Base-by-base conservation (phyloP, 2,797 vertebrate species). In the Siniperca obscura region DNA sequence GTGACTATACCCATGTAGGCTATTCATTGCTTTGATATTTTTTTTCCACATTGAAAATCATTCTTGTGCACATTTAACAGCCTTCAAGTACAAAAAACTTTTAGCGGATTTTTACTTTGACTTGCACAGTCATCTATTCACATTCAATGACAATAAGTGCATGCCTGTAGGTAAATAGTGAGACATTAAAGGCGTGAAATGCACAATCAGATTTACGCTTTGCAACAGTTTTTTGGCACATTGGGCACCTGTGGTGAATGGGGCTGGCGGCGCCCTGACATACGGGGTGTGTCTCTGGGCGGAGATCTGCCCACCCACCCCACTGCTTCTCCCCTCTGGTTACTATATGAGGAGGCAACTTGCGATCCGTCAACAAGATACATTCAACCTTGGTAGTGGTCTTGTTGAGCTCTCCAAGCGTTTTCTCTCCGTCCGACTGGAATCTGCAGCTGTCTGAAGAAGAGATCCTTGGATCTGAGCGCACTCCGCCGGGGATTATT, bases 321-420 rank as follows among this genome's bases (percentile, higher is more conserved):
- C 74, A 59, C 83, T 80, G 81, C 83, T 57, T 50, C 80, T 71
- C 61, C 74, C 74, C 74, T 76, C 85, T 85, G 77, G 70, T 81
- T 78, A 82, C 77, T 94, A 94, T 95, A 94, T 94, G 81, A 94
- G 78, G 88, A 89, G 81, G 75, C 70, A 84, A 77, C 80, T 84
- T 59, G 36, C 56, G 40, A 16, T 61, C 25, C 30, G 30, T 80
- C 40, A 71, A 27, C 70, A 25, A 71, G 55, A 55, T 34, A 34
- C 81, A n/a, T 52, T 22, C 59, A 66, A 14, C 56, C n/a, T 27
- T 21, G 38, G 60, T 4, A n/a, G 59, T 60, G 34, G 44, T 40
- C 36, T 22, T 30, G 38, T 4, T 1, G 7, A 19, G 62, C 53
- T 57, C 17, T 12, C 0, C n/a, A 16, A 30, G 30, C 10, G 7